phyloP scores from a whole-genome alignment of 1,140 invertebrate genomes.

The Rhynchophorus ferrugineus region DNA sequence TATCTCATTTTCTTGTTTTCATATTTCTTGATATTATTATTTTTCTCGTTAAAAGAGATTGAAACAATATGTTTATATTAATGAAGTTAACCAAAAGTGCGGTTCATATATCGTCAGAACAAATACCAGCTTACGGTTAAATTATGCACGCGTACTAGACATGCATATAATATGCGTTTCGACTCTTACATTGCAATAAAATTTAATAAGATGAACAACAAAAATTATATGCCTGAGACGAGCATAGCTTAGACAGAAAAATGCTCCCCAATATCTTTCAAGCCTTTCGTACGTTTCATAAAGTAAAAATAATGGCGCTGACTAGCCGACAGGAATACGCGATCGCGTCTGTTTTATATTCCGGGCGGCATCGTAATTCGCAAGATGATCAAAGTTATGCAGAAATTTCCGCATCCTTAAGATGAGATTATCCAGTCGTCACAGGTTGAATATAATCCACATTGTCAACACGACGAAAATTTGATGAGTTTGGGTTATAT shows the following conservation, averaged over 20 bases:
- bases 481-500: slow-evolving; percentile 42
- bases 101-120: too few relatives aligned
- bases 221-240: slow-evolving; percentile 15
- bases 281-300: slow-evolving; percentile 24
- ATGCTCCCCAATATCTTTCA: slow-evolving; percentile 23
- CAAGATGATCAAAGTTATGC: slow-evolving; percentile 41
- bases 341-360: slow-evolving; percentile 34
- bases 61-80: too few relatives aligned
- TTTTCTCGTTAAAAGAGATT: too few relatives aligned
- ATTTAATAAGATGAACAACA: slow-evolving; percentile 1
- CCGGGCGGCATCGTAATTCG: slow-evolving; percentile 38
- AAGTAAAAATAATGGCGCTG: slow-evolving; percentile 27
- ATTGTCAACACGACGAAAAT: slow-evolving; percentile 41
- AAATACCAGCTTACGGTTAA: too few relatives aligned
- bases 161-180: too few relatives aligned
- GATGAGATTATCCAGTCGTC: slow-evolving; percentile 40
- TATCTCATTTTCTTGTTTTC: too few relatives aligned
- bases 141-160: too few relatives aligned
- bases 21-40: too few relatives aligned
- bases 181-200: too few relatives aligned
- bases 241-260: slow-evolving; percentile 20
- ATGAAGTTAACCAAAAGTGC: too few relatives aligned
- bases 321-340: slow-evolving; percentile 17
- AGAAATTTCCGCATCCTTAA: slow-evolving; percentile 39
- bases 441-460: slow-evolving; percentile 39